These are phyloP conservation scores for Cataglyphis hispanica DNA, from an alignment of 1,140 invertebrate genomes.

Conservation along the genomic window DNA sequence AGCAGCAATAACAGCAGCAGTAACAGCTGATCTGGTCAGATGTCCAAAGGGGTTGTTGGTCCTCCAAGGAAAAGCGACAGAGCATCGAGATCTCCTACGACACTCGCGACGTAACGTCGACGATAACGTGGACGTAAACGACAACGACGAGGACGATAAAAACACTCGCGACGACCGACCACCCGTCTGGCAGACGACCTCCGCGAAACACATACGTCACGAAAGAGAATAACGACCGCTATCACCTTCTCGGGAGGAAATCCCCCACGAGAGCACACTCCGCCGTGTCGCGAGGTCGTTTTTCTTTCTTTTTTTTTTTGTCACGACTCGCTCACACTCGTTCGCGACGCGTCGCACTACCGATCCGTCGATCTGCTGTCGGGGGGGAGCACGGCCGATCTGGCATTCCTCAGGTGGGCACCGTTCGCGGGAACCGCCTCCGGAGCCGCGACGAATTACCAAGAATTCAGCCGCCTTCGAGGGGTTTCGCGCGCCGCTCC, in stretches of 20 bases:
- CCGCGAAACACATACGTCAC: constrained; percentile 85
- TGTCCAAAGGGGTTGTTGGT: constrained; percentile 60
- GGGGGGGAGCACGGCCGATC: constrained; percentile 53
- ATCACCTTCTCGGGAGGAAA: constrained; percentile 66
- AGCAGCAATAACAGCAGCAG: constrained; percentile 64
- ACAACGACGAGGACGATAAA: constrained; percentile 33
- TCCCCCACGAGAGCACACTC: constrained; percentile 70
- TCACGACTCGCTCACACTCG: constrained; percentile 57
- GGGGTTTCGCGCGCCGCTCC: constrained; percentile 3
- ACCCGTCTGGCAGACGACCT: constrained; percentile 79
- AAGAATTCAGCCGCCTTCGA: constrained; percentile 36
- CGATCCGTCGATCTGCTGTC: constrained; percentile 46
- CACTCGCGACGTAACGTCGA: constrained; percentile 61
- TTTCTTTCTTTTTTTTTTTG: not conserved
- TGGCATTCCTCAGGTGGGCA: constrained; percentile 86
- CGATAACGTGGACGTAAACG: constrained; percentile 37
- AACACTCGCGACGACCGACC: constrained; percentile 65
- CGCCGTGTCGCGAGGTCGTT: constrained; percentile 66
- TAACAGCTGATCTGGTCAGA: constrained; percentile 68
- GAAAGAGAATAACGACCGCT: constrained; percentile 60
- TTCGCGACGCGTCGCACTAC: constrained; percentile 55
- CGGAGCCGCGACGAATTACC: constrained; percentile 25
- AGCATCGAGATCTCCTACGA: constrained; percentile 74
- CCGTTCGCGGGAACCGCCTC: constrained; percentile 61
- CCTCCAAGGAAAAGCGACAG: constrained; percentile 67